Conservation (phyloP, 1,140 invertebrate genomes). For the Bombus consobrinus region DNA sequence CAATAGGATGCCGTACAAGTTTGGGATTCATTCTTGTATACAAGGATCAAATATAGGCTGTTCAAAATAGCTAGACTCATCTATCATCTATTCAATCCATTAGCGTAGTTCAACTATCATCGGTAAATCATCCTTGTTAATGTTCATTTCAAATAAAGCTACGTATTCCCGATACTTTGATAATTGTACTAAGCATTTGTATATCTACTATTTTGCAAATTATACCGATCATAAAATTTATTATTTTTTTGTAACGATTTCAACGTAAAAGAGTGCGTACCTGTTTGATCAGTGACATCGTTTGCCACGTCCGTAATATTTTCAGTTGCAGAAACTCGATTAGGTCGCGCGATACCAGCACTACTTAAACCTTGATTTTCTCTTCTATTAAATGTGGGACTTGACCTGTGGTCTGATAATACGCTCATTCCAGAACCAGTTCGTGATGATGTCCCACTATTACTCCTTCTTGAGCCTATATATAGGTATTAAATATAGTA, state of each 20-base stretch:
- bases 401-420: conserved; percentile 80
- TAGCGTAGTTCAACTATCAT: conserved; percentile 68
- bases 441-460: conserved; percentile 84
- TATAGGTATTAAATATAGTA: conserved; percentile 29
- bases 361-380: conserved; percentile 70
- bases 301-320: conserved; percentile 27
- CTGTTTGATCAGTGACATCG: conserved; percentile 58
- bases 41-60: conserved; percentile 66
- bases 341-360: conserved; percentile 58
- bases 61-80: conserved; percentile 70
- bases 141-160: conserved; percentile 61
- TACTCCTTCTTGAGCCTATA: conserved; percentile 83
- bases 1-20: background rate
- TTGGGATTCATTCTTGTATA: conserved; percentile 12
- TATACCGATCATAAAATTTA: background rate
- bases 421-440: conserved; percentile 83
- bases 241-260: background rate
- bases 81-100: conserved; percentile 80
- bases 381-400: conserved; percentile 68
- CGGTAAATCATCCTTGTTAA: conserved; percentile 74
- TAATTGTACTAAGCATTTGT: conserved; percentile 13
- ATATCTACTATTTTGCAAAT: background rate
- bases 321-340: conserved; percentile 58
- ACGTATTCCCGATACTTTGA: conserved; percentile 16
- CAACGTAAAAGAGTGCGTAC: conserved; percentile 34